Evolutionary conservation across 2,797 vertebrate species (phyloP).

Genomic region (Ceryle rudis): DNA sequence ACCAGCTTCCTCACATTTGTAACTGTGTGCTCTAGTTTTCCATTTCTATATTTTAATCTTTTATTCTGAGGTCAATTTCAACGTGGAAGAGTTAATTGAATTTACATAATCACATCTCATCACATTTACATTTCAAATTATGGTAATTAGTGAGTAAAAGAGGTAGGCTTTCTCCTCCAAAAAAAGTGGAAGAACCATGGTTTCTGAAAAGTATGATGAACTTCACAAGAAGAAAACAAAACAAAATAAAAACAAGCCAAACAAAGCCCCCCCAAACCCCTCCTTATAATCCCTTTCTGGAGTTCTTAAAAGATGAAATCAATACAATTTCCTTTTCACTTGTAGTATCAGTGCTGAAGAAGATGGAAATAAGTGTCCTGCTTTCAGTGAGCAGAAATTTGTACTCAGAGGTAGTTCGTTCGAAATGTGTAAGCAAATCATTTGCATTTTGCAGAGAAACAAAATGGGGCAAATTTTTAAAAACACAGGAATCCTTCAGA

Average conservation of each 20-base stretch:
- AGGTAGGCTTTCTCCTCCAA: background rate
- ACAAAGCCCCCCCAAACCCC: background rate
- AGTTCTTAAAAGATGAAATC: background rate
- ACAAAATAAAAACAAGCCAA: accelerated
- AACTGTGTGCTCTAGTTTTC: background rate
- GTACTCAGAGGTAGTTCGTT: background rate
- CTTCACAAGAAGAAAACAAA: background rate
- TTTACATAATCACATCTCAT: background rate
- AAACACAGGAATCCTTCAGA: background rate
- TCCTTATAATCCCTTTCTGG: background rate
- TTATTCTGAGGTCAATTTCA: background rate
- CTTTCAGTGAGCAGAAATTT: background rate
- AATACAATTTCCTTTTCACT: background rate
- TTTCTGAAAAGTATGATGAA: background rate
- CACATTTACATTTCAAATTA: background rate
- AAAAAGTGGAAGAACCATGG: background rate
- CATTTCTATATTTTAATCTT: background rate
- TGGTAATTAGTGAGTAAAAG: background rate
- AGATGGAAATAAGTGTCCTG: background rate
- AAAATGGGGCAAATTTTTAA: background rate
- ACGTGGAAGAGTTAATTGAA: background rate
- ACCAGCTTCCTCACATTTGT: background rate
- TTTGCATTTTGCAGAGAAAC: background rate
- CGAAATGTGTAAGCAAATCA: background rate
- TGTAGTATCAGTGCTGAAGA: background rate